Evolutionary conservation across 1,140 invertebrate genomes (phyloP), one percentile per base, ranked within the genome.

Genomic region (Papilio aristodemus): DNA sequence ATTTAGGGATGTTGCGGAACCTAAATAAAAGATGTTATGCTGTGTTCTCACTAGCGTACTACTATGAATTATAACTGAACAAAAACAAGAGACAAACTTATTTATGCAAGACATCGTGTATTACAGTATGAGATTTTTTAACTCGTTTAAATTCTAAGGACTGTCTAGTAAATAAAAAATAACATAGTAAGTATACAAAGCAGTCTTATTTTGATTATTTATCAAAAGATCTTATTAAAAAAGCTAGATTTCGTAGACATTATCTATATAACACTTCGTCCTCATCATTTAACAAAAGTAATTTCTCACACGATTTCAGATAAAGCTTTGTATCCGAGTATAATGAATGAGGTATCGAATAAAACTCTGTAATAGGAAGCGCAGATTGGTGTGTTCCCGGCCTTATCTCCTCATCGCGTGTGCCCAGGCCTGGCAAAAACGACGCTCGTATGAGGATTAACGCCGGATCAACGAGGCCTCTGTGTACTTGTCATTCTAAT

Each of bases 331-430:
- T 60, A 17, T n/a, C n/a, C 27, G 6, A 3, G 14, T 68, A 74
- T 68, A 66, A 69, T 72, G 71, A 71, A 71, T 73, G 73, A 77
- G 58, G 69, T 75, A 71, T 71, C 69, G 59, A 73, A 69, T 76
- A 60, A 74, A 71, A 71, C 39, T 46, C 46, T 37, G 73, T 73
- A 73, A 75, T 77, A 71, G 68, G 70, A 71, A 70, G 60, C 39
- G 62, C 39, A 54, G 66, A 67, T 75, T 70, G 60, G 66, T 71
- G 60, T 75, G 69, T 72, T 41, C 75, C 72, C 66, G 37, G 66
- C 70, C 72, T 76, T 74, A 78, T 74, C 70, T 74, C 46, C 19
- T 32, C 66, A 72, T 72, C 68, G 71, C 54, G 68, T 73, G 66
- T 60, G 58, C 13, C 46, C 68, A 67, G 68, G 66, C 50, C 62